A percentile compares a stretch with the other conserved stretches of the same genome.
phyloP scores from a whole-genome alignment of 2,888 invertebrate genomes.

The Tenthredo mesomela region DNA sequence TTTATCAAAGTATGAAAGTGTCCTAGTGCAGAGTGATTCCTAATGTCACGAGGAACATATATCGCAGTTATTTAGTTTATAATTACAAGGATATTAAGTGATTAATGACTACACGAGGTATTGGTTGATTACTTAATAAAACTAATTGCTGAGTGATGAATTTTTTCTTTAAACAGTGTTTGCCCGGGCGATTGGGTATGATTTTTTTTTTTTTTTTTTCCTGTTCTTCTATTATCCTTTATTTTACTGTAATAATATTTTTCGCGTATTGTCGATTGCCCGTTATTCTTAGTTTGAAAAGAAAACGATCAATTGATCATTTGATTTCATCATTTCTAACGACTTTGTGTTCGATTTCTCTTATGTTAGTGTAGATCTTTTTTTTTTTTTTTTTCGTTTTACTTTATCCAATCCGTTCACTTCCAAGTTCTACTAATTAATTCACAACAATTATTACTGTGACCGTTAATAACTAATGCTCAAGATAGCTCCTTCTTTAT shows the following conservation, averaged over 20 bases:
- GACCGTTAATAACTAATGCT: constrained; percentile 37
- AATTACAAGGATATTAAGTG: constrained; percentile 50
- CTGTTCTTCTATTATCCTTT: constrained; percentile 13
- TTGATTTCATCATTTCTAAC: constrained; percentile 43
- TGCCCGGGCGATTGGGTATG: constrained; percentile 46
- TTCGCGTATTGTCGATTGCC: constrained; percentile 29
- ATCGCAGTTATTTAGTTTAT: constrained; percentile 52
- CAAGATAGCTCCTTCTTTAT: constrained; percentile 28
- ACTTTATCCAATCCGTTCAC: constrained; percentile 45
- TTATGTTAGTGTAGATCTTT: not conserved
- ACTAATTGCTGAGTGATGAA: constrained; percentile 38
- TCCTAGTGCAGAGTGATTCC: constrained; percentile 50
- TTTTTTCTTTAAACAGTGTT: constrained; percentile 53
- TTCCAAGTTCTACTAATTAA: constrained; percentile 41
- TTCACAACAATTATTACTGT: constrained; percentile 45
- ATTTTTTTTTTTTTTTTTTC: not conserved
- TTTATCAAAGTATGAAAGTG: constrained; percentile 44
- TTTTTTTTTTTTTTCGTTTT: constrained; percentile 13
- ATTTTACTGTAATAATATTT: constrained; percentile 28
- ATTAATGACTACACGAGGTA: constrained; percentile 40
- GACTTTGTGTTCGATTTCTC: constrained; percentile 48
- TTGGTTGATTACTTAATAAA: constrained; percentile 43
- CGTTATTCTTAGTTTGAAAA: constrained; percentile 32
- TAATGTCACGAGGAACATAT: constrained; percentile 48
- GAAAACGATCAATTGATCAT: constrained; percentile 35